Percentiles rank a stretch among this genome's conserved stretches.
Evolutionary conservation across 2,797 vertebrate species (phyloP).

Genomic region (Crocidura indochinensis): DNA sequence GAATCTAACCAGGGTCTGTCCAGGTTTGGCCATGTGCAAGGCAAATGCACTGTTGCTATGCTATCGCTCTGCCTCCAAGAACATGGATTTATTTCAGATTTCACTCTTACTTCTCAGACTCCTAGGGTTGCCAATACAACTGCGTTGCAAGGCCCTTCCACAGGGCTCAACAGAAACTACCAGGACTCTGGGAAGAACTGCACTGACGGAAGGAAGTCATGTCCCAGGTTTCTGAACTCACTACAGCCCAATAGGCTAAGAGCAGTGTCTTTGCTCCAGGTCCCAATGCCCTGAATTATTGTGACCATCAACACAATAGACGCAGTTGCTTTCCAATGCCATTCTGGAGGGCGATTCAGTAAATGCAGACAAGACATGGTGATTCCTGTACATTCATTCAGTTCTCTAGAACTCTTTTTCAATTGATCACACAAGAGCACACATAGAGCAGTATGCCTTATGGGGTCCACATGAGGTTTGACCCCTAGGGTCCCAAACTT

Average conservation of each 20-base stretch:
- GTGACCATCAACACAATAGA: background rate
- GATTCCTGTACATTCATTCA: constrained; percentile 34
- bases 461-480: background rate
- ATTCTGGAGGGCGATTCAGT: accelerated
- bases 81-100: background rate
- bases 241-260: background rate
- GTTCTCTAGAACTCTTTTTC: background rate
- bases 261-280: background rate
- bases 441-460: background rate
- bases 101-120: background rate
- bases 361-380: constrained; percentile 21
- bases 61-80: no score
- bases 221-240: accelerated
- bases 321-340: background rate
- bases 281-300: constrained; percentile 31
- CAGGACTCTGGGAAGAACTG: no score
- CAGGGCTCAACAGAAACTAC: background rate
- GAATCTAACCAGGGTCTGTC: no score
- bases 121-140: background rate
- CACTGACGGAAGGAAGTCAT: background rate
- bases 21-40: no score
- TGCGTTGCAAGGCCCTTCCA: background rate
- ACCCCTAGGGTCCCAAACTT: constrained; percentile 25
- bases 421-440: background rate
- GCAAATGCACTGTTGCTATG: no score